Evolutionary conservation across 2,797 vertebrate genomes (phyloP).

Genomic region (Rhabdophis nuchalis): DNA sequence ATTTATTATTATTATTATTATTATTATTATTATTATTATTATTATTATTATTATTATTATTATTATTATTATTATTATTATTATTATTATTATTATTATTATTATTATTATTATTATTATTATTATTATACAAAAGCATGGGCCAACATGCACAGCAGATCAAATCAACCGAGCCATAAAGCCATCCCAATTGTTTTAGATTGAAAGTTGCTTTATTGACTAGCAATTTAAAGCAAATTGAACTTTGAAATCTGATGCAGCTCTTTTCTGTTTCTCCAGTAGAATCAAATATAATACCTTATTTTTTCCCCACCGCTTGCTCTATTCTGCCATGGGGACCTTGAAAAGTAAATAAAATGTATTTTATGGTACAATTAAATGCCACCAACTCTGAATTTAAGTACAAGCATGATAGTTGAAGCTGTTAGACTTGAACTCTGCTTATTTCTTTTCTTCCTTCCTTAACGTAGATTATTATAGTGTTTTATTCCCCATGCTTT

Average conservation of each 20-base stretch:
- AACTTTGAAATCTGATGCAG: background rate
- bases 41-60: too few species aligned
- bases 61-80: too few species aligned
- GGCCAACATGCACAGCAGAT: background rate
- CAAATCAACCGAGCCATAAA: background rate
- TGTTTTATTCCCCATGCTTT: background rate
- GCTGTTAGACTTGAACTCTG: background rate
- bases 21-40: too few species aligned
- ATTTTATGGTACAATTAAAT: background rate
- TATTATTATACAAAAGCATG: background rate
- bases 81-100: too few species aligned
- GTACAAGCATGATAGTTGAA: too few species aligned
- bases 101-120: too few species aligned
- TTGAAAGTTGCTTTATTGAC: slow-evolving; percentile 3
- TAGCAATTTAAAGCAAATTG: background rate
- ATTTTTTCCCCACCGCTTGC: background rate
- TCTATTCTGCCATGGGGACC: background rate
- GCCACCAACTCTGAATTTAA: background rate
- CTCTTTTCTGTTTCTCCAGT: background rate
- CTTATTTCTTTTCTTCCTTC: background rate
- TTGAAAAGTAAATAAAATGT: slow-evolving; percentile 3
- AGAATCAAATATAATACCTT: background rate
- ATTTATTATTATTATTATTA: too few species aligned
- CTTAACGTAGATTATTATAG: background rate
- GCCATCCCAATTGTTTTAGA: background rate